Evolutionary conservation across 2,797 vertebrate species (phyloP).

Genomic region (Pteropus rufus): DNA sequence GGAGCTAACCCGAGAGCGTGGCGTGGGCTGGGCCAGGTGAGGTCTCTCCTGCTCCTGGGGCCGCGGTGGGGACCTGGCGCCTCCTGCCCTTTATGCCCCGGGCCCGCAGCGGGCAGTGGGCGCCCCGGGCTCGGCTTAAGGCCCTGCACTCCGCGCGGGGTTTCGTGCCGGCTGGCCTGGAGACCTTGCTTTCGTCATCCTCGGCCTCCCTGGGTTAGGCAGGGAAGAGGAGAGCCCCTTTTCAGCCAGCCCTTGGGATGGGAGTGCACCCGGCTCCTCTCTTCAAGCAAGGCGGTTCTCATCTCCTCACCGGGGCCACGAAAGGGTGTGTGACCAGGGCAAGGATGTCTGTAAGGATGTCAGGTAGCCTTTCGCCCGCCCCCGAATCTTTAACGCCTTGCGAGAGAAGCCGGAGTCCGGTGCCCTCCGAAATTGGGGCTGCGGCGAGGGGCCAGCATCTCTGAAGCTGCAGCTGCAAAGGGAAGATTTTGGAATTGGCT

Average conservation of each 20-base stretch:
- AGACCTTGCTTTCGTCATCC: neutral
- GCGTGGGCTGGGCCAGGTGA: constrained; percentile 76
- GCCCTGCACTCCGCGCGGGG: neutral
- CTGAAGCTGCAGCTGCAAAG: neutral
- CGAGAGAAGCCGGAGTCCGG: neutral
- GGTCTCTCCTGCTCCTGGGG: constrained; percentile 45
- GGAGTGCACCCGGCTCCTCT: neutral
- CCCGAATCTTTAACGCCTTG: neutral
- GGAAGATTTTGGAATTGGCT: constrained; percentile 25
- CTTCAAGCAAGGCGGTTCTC: neutral
- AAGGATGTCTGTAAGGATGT: neutral
- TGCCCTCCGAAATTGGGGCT: constrained; percentile 3
- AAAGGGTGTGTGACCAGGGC: neutral
- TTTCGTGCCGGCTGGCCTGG: neutral
- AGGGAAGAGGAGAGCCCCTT: neutral
- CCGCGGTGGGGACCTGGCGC: constrained; percentile 20
- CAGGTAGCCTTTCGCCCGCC: neutral
- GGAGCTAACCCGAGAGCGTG: constrained; percentile 46
- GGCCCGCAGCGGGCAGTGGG: neutral
- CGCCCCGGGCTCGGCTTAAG: neutral
- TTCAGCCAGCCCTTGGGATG: neutral
- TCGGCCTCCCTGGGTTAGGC: neutral
- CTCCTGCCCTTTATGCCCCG: constrained; percentile 32
- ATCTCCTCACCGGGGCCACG: neutral
- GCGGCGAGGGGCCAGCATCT: constrained; percentile 10